Base-by-base conservation (phyloP, 2,888 invertebrate species). In the Epistrophella euchroma region DNA sequence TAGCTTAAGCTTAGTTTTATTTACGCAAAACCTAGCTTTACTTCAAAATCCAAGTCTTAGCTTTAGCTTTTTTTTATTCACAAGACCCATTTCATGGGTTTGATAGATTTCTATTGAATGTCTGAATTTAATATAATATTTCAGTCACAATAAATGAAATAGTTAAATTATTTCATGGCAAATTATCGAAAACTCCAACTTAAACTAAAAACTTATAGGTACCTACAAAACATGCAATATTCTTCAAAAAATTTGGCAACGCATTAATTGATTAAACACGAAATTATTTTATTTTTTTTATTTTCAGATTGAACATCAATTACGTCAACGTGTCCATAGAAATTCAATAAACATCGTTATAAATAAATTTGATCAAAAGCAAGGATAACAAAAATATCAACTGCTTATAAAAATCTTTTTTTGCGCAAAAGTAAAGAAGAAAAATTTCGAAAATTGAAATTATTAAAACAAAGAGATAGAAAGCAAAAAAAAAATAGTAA, bases 291-390 rank as follows among this genome's bases (percentile, higher is more conserved):
- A 25, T 71, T 52, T 13, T 22, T 52, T 75, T 50, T 25, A 25
- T 71, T 87, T 71, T 64, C 83, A 87, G 87, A 87, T 74, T 83
- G 66, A 60, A 71, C 73, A 71, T 43, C 37, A 62, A 74, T 76
- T 19, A 19, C 19, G 19, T 45, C 45, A 45, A 17, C 47, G 47
- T 58, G 37, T 35, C 64, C n/a, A n/a, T n/a, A n/a, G n/a, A 64
- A 74, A 35, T 22, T 25, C 62, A 77, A 70, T 55, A 17, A 78
- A 22, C 70, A 71, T 56, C 40, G 58, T 77, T 68, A 70, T 56
- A 70, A 77, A 70, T 70, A 77, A 47, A 50, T 71, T 72, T 45
- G 10, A 73, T 32, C 37, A 64, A 74, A 43, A 81, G 2, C 56
- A 50, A 73, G 28, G 55, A 43, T 64, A 32, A 11, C 13, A 71